Conservation (phyloP, 2,888 invertebrate species). For the Meloe dianella region DNA sequence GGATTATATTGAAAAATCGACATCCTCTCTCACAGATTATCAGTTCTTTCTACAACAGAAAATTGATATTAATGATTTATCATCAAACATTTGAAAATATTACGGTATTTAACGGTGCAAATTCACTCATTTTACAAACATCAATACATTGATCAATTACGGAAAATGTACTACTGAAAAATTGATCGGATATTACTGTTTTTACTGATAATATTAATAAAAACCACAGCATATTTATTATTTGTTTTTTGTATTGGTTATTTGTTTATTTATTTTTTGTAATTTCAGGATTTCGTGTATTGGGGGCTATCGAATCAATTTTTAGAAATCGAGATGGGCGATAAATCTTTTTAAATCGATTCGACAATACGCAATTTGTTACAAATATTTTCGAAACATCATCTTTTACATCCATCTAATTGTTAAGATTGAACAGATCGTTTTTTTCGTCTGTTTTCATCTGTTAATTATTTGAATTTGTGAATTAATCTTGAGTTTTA, state of each 20-base stretch:
- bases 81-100: too few species aligned
- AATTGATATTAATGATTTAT: not conserved
- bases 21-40: conserved; percentile 52
- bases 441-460: too few species aligned
- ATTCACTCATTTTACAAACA: conserved; percentile 39
- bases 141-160: conserved; percentile 39
- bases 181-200: conserved; percentile 21
- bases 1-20: conserved; percentile 50
- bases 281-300: not conserved
- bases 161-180: conserved; percentile 21
- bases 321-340: not conserved
- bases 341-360: not conserved
- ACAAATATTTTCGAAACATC: too few species aligned
- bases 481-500: too few species aligned
- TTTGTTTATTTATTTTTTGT: too few species aligned
- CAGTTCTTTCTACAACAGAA: conserved; percentile 34
- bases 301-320: not conserved
- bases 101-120: conserved; percentile 41
- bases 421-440: too few species aligned
- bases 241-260: too few species aligned
- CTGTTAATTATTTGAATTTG: too few species aligned
- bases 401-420: too few species aligned
- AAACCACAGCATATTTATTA: conserved; percentile 23
- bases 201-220: conserved; percentile 22
- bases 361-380: too few species aligned